Evolutionary conservation across 2,113 vertebrate species (phyloP).

Genomic region (Myotis davidii): DNA sequence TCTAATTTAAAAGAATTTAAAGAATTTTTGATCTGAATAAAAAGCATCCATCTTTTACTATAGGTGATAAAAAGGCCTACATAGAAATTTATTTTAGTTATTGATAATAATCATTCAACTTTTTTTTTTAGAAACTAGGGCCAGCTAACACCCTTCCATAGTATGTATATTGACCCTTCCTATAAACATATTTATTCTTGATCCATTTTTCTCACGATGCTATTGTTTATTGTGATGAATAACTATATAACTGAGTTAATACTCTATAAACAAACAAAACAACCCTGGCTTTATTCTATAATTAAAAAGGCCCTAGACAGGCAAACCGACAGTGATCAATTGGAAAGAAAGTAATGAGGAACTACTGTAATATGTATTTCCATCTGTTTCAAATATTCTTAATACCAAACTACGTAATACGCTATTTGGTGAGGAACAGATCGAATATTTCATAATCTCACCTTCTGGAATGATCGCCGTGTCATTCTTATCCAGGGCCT

Average conservation of each 20-base stretch:
- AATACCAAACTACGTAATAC: slow-evolving; percentile 73
- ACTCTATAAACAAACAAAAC: slow-evolving; percentile 77
- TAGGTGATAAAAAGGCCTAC: background rate
- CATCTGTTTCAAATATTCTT: slow-evolving; percentile 54
- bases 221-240: slow-evolving; percentile 27
- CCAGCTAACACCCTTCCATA: background rate
- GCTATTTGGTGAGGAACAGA: slow-evolving; percentile 68
- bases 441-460: slow-evolving; percentile 83
- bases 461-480: slow-evolving; percentile 86
- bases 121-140: slow-evolving; percentile 25
- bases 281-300: slow-evolving; percentile 61
- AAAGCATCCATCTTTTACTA: background rate
- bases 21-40: background rate
- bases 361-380: slow-evolving; percentile 40
- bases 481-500: slow-evolving; percentile 83
- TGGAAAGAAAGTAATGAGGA: slow-evolving; percentile 67
- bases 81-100: slow-evolving; percentile 36
- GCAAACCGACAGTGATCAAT: slow-evolving; percentile 58
- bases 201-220: background rate
- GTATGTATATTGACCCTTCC: background rate
- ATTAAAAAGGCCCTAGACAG: slow-evolving; percentile 66
- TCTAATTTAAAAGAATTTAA: background rate
- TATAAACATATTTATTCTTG: background rate
- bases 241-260: slow-evolving; percentile 61
- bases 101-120: slow-evolving; percentile 3